Percentiles rank a stretch among this genome's conserved stretches.
Conservation (phyloP, 2,888 invertebrate species). For the Unio pictorum region DNA sequence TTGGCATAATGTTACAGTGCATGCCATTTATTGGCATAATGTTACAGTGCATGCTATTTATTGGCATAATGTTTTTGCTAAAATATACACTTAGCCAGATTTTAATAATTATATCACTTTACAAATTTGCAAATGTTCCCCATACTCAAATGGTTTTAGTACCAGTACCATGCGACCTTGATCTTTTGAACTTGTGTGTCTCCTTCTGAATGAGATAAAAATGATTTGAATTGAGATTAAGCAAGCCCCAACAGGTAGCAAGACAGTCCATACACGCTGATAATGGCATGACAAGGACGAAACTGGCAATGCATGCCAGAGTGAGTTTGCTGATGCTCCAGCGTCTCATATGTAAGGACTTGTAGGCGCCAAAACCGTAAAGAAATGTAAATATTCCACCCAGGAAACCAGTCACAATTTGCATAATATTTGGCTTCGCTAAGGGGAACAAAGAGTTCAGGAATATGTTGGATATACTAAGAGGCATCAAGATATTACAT, state of each 20-base stretch:
- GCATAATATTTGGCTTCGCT: slow-evolving; percentile 10
- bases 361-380: slow-evolving; percentile 26
- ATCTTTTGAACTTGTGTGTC: too few species aligned
- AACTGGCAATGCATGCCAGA: slow-evolving; percentile 11
- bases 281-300: slow-evolving; percentile 4
- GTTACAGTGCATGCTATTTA: too few species aligned
- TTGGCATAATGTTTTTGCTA: too few species aligned
- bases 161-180: too few species aligned
- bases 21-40: too few species aligned
- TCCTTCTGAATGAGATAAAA: slow-evolving; percentile 24
- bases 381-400: slow-evolving; percentile 27
- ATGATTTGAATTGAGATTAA: slow-evolving; percentile 14
- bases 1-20: too few species aligned
- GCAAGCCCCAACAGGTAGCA: slow-evolving; percentile 15
- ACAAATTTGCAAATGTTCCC: too few species aligned
- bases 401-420: slow-evolving; percentile 20
- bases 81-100: too few species aligned
- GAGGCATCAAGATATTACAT: slow-evolving; percentile 20
- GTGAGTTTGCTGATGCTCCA: slow-evolving; percentile 13
- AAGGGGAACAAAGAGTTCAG: slow-evolving; percentile 16
- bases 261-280: slow-evolving; percentile 14
- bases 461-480: slow-evolving; percentile 20
- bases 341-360: slow-evolving; percentile 14
- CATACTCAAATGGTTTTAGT: too few species aligned
- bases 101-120: too few species aligned